Evolutionary conservation across 2,113 vertebrate genomes (phyloP).

Genomic region (Ptilonorhynchus violaceus): DNA sequence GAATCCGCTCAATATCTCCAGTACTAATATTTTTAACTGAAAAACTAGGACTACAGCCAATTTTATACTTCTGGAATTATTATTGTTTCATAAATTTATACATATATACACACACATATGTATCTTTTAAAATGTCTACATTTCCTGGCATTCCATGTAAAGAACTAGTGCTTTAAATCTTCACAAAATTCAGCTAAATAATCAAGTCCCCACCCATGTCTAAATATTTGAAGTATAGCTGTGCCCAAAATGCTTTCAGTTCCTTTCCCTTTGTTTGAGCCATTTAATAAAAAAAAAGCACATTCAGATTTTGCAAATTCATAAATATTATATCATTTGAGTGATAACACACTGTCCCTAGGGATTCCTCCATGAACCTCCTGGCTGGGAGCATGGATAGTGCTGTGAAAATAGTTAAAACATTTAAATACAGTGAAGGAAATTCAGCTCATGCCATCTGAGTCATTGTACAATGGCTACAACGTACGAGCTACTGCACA

Average conservation of each 20-base stretch:
- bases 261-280: not conserved
- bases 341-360: not conserved
- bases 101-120: not conserved
- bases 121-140: not conserved
- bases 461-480: not conserved
- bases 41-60: constrained; percentile 50
- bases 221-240: not conserved
- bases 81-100: not conserved
- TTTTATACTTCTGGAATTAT: constrained; percentile 47
- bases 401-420: not conserved
- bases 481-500: rapidly evolving
- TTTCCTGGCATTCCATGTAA: not conserved
- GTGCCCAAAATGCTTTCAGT: not conserved
- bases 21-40: constrained; percentile 63
- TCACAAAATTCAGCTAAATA: not conserved
- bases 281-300: not conserved
- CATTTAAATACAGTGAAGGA: not conserved
- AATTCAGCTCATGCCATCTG: not conserved
- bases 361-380: not conserved
- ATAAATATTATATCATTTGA: not conserved
- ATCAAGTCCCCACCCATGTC: not conserved
- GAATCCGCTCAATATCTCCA: constrained; percentile 42
- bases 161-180: not conserved
- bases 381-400: not conserved
- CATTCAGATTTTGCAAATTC: not conserved